Evolutionary conservation across 2,797 vertebrate genomes (phyloP).

Genomic region (Microcaecilia unicolor): DNA sequence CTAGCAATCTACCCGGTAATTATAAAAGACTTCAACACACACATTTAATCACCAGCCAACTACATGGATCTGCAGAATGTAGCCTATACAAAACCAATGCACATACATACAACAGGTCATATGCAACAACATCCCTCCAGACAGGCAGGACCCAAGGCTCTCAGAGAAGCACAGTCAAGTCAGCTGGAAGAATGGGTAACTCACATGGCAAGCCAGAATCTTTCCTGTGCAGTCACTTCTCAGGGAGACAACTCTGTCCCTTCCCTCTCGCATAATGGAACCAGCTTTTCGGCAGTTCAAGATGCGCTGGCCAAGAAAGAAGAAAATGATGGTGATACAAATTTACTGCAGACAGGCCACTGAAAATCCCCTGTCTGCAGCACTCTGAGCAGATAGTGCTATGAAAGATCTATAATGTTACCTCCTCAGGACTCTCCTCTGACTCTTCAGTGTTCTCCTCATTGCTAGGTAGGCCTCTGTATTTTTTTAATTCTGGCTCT

Average conservation of each 20-base stretch:
- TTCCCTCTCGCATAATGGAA: constrained; percentile 80
- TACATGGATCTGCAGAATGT: no score
- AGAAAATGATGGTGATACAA: neutral
- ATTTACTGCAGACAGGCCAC: no score
- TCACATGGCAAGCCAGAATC: constrained; percentile 86
- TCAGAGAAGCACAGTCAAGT: neutral
- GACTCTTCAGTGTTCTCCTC: constrained; percentile 35
- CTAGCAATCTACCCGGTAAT: no score
- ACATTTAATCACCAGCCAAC: no score
- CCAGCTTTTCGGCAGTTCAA: constrained; percentile 76
- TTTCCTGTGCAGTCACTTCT: constrained; percentile 61
- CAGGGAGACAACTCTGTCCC: constrained; percentile 78
- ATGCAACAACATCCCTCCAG: neutral
- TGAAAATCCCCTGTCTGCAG: no score
- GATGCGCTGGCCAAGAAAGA: constrained; percentile 66
- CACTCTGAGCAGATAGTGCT: no score
- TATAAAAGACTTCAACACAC: no score
- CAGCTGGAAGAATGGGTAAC: constrained; percentile 16
- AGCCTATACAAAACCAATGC: no score
- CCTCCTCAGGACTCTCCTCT: constrained; percentile 59
- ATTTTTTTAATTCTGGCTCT: constrained; percentile 77
- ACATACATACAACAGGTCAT: no score
- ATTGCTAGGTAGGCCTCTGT: constrained; percentile 41
- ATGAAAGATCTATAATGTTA: no score
- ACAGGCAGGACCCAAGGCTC: neutral